These are phyloP conservation scores for Craterocephalus amniculus DNA, from an alignment of 2,797 vertebrate genomes.

Conservation along the genomic window DNA sequence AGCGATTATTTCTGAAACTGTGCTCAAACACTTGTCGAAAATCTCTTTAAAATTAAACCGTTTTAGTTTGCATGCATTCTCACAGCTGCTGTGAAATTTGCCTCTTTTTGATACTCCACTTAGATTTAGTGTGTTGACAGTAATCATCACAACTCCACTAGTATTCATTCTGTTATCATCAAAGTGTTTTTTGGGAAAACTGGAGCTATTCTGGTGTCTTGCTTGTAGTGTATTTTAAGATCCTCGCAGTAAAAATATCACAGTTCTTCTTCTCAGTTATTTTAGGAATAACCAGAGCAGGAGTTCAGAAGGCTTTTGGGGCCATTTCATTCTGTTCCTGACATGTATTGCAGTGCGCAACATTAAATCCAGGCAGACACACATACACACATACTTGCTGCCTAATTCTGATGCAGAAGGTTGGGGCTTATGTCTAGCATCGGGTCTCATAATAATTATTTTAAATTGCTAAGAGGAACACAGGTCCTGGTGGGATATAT, in stretches of 20 bases:
- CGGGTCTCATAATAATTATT: constrained; percentile 98
- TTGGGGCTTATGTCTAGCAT: constrained; percentile 92
- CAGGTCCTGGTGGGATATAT: constrained; percentile 95
- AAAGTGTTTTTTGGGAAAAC: not conserved
- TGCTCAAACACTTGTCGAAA: not conserved
- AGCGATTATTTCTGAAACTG: not conserved
- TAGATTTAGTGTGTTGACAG: constrained; percentile 15
- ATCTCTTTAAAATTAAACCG: not conserved
- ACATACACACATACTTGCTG: constrained; percentile 22
- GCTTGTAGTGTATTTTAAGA: constrained; percentile 16
- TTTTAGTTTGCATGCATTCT: not conserved
- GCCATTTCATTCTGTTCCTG: constrained; percentile 28
- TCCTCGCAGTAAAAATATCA: constrained; percentile 7
- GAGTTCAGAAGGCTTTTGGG: constrained; percentile 30
- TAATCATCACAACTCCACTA: constrained; percentile 12
- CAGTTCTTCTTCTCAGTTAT: constrained; percentile 12
- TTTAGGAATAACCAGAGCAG: constrained; percentile 25
- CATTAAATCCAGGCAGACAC: constrained; percentile 28
- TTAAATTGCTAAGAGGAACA: constrained; percentile 96
- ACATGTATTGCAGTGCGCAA: constrained; percentile 41
- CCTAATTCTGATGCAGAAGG: constrained; percentile 92
- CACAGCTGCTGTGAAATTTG: not conserved
- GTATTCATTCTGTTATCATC: constrained; percentile 10
- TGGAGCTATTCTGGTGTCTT: constrained; percentile 9
- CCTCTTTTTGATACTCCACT: not conserved